Evolutionary conservation across 2,113 vertebrate species (phyloP).

Genomic region (Tympanuchus pallidicinctus): DNA sequence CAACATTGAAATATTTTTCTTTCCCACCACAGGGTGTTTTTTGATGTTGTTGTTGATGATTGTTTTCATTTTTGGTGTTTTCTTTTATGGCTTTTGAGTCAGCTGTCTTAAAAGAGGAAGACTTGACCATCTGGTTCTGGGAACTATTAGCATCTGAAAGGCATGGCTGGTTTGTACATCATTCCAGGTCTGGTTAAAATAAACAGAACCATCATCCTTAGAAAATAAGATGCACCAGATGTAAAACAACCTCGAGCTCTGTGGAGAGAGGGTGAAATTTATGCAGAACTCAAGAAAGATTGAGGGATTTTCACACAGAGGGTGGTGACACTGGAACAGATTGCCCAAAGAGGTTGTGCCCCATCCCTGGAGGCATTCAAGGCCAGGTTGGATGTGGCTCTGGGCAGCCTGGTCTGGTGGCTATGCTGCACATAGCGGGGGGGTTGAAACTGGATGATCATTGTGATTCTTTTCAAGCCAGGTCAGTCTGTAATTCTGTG

Average conservation of each 20-base stretch:
- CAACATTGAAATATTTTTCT: slow-evolving; percentile 14
- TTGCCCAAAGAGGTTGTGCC: too few relatives aligned
- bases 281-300: slow-evolving; percentile 49
- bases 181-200: slow-evolving; percentile 53
- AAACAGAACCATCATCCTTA: slow-evolving; percentile 15
- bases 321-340: too few relatives aligned
- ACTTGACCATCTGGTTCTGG: slow-evolving; percentile 59
- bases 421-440: too few relatives aligned
- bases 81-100: slow-evolving; percentile 61
- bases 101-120: slow-evolving; percentile 53
- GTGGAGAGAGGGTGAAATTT: slow-evolving; percentile 27
- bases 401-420: too few relatives aligned
- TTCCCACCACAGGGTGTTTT: slow-evolving; percentile 11
- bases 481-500: too few relatives aligned
- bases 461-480: too few relatives aligned
- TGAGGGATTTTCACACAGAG: neutral
- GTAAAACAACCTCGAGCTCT: slow-evolving; percentile 16
- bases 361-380: too few relatives aligned
- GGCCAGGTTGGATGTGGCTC: too few relatives aligned
- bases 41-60: slow-evolving; percentile 35
- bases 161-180: slow-evolving; percentile 53
- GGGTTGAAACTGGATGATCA: too few relatives aligned
- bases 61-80: slow-evolving; percentile 65
- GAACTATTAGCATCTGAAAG: slow-evolving; percentile 43
- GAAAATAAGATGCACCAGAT: slow-evolving; percentile 65